Evolutionary conservation across 2,797 vertebrate species (phyloP).

Genomic region (Natrix natrix): DNA sequence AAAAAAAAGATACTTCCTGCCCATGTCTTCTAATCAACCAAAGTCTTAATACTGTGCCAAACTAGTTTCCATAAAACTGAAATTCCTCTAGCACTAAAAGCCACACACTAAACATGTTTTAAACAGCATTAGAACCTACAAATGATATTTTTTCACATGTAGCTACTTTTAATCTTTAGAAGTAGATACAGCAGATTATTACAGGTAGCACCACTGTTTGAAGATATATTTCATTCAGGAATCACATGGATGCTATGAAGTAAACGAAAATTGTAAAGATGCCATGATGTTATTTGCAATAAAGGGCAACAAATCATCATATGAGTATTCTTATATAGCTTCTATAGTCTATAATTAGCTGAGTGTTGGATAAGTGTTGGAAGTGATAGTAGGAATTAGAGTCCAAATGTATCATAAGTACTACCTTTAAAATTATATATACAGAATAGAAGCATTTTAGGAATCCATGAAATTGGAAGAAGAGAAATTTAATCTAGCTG

Average conservation of each 20-base stretch:
- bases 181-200: conserved; percentile 33
- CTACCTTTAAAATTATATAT: background rate
- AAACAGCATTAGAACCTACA: conserved; percentile 38
- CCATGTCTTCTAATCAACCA: conserved; percentile 25
- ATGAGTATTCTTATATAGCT: conserved; percentile 22
- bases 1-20: background rate
- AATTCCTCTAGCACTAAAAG: conserved; percentile 39
- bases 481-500: background rate
- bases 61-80: conserved; percentile 46
- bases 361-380: background rate
- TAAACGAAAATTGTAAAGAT: conserved; percentile 33
- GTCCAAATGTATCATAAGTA: background rate
- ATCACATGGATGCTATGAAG: conserved; percentile 20
- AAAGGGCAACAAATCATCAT: conserved; percentile 25
- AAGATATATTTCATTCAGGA: conserved; percentile 37
- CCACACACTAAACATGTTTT: conserved; percentile 38
- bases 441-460: background rate
- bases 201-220: conserved; percentile 37
- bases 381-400: background rate
- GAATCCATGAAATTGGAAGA: background rate
- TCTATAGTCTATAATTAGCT: background rate
- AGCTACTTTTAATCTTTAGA: conserved; percentile 41
- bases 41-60: conserved; percentile 35
- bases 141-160: conserved; percentile 54
- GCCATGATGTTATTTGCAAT: conserved; percentile 37